These are phyloP conservation scores for Nymphalis io DNA, from an alignment of 1,140 invertebrate genomes.

Conservation along the genomic window DNA sequence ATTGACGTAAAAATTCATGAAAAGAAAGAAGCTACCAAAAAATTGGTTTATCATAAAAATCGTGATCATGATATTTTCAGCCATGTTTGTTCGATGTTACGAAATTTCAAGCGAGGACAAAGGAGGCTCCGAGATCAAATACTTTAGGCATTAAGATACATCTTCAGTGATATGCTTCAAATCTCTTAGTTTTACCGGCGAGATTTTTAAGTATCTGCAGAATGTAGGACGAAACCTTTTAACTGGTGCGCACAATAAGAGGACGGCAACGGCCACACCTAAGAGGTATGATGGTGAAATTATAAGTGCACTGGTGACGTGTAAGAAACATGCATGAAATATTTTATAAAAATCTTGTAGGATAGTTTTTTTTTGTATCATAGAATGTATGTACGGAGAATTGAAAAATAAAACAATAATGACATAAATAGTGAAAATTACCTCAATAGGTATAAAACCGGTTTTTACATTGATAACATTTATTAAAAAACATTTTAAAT, in stretches of 20 bases:
- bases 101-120: background rate
- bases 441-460: no score
- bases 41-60: no score
- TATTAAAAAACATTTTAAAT: no score
- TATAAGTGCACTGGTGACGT: slow-evolving; percentile 4
- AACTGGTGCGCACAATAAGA: slow-evolving; percentile 17
- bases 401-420: no score
- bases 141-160: background rate
- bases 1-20: no score
- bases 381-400: no score
- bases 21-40: no score
- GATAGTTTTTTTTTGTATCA: background rate
- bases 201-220: background rate
- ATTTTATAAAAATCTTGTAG: background rate
- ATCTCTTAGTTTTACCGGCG: background rate
- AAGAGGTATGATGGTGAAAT: slow-evolving; percentile 12
- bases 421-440: no score
- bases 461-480: no score
- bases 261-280: slow-evolving; percentile 2
- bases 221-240: slow-evolving; percentile 14
- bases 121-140: background rate
- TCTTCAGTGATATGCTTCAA: background rate
- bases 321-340: slow-evolving; percentile 18
- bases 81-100: background rate
- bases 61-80: no score